Evolutionary conservation across 1,140 invertebrate genomes (phyloP).

Genomic region (Lordiphosa collinella): DNA sequence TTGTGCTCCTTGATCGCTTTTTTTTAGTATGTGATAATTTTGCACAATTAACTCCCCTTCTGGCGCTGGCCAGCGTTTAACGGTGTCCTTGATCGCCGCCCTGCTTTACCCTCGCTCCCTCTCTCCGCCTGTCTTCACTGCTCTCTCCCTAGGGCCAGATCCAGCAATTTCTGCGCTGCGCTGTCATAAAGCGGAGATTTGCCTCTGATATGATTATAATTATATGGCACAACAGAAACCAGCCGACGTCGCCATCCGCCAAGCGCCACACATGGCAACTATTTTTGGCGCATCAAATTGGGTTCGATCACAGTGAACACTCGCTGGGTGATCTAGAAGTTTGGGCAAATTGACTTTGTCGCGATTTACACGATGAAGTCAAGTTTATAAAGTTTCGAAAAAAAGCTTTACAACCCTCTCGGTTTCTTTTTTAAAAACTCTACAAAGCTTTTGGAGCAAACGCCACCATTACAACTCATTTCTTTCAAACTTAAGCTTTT

Average conservation of each 20-base stretch:
- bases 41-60: constrained; percentile 65
- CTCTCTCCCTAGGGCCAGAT: background rate
- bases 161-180: constrained; percentile 17
- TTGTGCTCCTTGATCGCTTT: constrained; percentile 22
- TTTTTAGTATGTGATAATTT: constrained; percentile 75
- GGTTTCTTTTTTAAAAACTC: too few species aligned
- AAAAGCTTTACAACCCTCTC: too few species aligned
- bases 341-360: too few species aligned
- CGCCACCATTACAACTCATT: too few species aligned
- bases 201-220: constrained; percentile 46
- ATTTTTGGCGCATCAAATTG: too few species aligned
- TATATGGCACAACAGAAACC: constrained; percentile 22
- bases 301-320: too few species aligned
- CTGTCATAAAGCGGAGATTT: constrained; percentile 30
- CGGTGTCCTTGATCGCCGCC: constrained; percentile 61
- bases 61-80: constrained; percentile 47
- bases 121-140: background rate
- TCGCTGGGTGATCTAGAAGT: too few species aligned
- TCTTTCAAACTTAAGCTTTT: too few species aligned
- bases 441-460: too few species aligned
- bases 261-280: too few species aligned
- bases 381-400: too few species aligned
- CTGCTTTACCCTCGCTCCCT: background rate
- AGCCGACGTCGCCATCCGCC: background rate
- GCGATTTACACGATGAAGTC: too few species aligned